Base-by-base conservation (phyloP, 2,113 vertebrate genomes). In the Electrona antarctica region DNA sequence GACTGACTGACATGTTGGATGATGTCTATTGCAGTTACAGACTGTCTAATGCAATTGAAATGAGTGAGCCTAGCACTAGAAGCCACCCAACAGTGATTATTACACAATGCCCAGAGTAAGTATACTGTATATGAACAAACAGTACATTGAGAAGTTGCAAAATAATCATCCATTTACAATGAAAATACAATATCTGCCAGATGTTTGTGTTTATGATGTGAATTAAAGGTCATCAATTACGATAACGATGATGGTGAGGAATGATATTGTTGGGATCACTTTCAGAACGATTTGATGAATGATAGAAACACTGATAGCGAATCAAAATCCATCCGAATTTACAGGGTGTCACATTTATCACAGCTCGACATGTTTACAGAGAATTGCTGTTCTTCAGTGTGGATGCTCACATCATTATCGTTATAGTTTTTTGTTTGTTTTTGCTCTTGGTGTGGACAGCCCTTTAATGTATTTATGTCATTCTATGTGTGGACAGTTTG, bases 81-180 rank as follows among this genome's bases (percentile, higher is more conserved):
- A 68, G 76, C 33, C 52, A 93, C 52, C 96, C 96, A 0, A 90
- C 93, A 0, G 87, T 97, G 70, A 88, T 97, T 77, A 90, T 97
- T 92, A 96, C 96, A 0, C 94, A 94, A 78, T 97, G 94, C 82
- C 85, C 93, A 64, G 93, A 95, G 96, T 97, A 81, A 95, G 93
- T 28, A 13, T 49, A 7, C 60, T 41, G 33, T 41, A 28, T 41
- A 2, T 48, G 6, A 60, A 58, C 41, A 66, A 68, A 56, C 13
- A 64, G 69, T 46, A 59, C 48, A 49, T 7, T 48, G 7, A 48
- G 21, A 21, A 21, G 21, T 21, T 21, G 12, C 41, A 7, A 63
- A 63, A 45, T 47, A 47, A 9, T 47, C 14, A 9, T 4, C 8
- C 45, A 63, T 63, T 58, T 48, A 63, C 60, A 63, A 15, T 63